Conservation (phyloP, 2,888 invertebrate species). For the Agriopis marginaria region DNA sequence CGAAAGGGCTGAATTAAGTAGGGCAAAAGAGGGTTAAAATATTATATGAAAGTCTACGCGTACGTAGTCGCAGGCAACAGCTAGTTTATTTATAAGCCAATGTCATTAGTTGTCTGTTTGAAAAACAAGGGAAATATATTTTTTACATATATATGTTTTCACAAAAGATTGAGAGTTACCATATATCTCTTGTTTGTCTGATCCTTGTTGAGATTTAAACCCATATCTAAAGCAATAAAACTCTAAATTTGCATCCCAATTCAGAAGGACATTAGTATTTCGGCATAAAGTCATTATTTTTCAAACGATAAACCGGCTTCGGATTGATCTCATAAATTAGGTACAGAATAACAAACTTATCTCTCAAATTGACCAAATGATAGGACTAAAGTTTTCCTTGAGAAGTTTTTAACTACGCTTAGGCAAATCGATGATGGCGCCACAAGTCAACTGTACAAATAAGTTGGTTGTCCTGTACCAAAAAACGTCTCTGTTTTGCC, state of each 20-base stretch:
- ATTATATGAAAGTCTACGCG: too few species aligned
- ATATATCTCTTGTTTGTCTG: too few species aligned
- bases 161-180: too few species aligned
- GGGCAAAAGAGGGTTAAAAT: too few species aligned
- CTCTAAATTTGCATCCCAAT: constrained; percentile 6
- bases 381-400: not conserved
- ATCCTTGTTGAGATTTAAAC: not conserved
- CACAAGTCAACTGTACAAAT: not conserved
- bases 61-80: too few species aligned
- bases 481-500: constrained; percentile 7
- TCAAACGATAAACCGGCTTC: constrained; percentile 13
- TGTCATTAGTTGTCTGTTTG: too few species aligned
- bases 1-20: too few species aligned
- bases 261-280: constrained; percentile 16
- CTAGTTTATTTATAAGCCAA: too few species aligned
- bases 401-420: not conserved
- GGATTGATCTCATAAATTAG: constrained; percentile 21
- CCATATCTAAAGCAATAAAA: not conserved
- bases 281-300: constrained; percentile 19
- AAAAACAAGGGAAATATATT: too few species aligned
- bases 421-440: not conserved
- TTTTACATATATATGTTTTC: too few species aligned
- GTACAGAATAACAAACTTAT: not conserved
- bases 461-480: not conserved
- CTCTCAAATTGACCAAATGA: too few species aligned